Evolutionary conservation across 2,113 vertebrate genomes (phyloP), one percentile per base, ranked within the genome.

Genomic region (Talpa occidentalis): DNA sequence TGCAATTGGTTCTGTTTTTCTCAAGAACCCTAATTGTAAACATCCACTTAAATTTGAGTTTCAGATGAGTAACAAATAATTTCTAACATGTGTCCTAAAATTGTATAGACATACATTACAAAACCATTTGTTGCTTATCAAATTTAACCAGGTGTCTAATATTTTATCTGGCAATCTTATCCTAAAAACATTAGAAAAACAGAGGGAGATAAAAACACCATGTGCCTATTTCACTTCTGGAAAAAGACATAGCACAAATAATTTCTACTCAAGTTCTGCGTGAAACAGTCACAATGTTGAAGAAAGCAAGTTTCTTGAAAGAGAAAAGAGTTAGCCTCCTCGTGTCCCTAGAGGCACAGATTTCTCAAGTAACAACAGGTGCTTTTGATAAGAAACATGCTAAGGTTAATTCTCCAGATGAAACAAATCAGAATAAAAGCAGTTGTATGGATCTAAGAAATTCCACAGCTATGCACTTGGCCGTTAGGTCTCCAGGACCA

Each of bases 331-430:
- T 56, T n/a, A 60, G 9, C 14, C 35, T 66, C 32, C 24, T 54
- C 22, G 37, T 8, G 30, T 62, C 64, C 15, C 59, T 19, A 30
- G 28, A 30, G 40, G 28, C 56, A 79, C 69, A 86, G 3, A 28
- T 40, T 83, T 88, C 67, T 86, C 62, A 77, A 78, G 35, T 64
- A 73, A 49, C 47, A 47, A 92, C 17, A 73, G 54, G 28, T 88
- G 73, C 47, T 92, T 91, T 17, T 47, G 72, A 74, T 77, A 32
- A 74, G 78, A 12, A 37, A 49, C 28, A 72, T 30, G 56, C 22
- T 62, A 47, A 40, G 49, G 49, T 73, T 88, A 76, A 77, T 88
- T 86, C 37, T 95, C 69, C 42, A 90, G 44, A 76, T 83, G 64
- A 81, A 80, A 78, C 22, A 62, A 21, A 54, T 21, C 64, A 81